Conservation (phyloP, 2,797 vertebrate genomes). For the Calcarius lapponicus region DNA sequence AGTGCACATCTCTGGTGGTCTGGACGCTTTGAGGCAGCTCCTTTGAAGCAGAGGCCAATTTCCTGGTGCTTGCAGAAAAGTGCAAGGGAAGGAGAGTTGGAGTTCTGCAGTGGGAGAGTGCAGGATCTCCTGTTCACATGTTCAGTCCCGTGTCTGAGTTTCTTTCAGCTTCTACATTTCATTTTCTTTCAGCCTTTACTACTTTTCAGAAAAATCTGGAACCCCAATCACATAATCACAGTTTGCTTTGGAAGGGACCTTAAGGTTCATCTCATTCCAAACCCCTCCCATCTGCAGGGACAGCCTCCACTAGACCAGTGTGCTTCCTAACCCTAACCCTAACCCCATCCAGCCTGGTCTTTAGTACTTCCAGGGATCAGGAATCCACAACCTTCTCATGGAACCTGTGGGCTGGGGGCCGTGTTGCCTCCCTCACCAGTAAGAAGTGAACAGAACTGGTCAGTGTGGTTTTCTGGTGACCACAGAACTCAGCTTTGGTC, state of each 20-base stretch:
- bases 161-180: neutral
- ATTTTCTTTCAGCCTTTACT: neutral
- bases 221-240: neutral
- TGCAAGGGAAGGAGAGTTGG: neutral
- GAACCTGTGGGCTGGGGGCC: neutral
- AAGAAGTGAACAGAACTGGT: neutral
- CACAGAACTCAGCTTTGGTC: neutral
- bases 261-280: neutral
- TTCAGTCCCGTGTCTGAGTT: neutral
- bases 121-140: rapidly evolving
- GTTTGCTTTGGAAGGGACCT: neutral
- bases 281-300: neutral
- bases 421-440: neutral
- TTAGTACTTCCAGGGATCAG: neutral
- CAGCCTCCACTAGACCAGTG: neutral
- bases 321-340: no score
- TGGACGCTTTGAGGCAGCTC: neutral
- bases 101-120: neutral
- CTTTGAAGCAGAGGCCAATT: constrained; percentile 14
- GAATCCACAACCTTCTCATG: neutral
- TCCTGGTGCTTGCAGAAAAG: neutral
- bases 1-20: neutral
- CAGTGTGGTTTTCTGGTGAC: neutral
- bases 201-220: neutral
- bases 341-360: neutral